Base-by-base conservation (phyloP, 2,113 vertebrate genomes). In the Micromys minutus region DNA sequence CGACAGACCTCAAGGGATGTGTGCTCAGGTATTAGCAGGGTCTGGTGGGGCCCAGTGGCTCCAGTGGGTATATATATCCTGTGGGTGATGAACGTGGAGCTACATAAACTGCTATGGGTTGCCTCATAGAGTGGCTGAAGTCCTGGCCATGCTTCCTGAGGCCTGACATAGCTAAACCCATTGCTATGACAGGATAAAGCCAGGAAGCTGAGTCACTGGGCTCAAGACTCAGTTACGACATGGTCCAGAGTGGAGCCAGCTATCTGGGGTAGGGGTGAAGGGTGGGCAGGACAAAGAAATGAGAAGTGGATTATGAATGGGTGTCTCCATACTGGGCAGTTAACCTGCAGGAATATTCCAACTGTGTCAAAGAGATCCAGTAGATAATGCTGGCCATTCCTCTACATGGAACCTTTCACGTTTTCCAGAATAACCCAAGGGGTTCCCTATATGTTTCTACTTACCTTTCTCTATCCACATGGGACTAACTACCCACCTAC, bases 161-260 rank as follows among this genome's bases (percentile, higher is more conserved):
- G 57, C 36, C 47, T 85, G 84, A 24, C 52, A 65, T 0, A 8
- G 47, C 55, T 87, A 80, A 83, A 34, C 59, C 63, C 76, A 91
- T 0, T 89, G 26, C 57, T 90, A 17, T 21, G 65, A 57, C 42
- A 80, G 77, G n/a, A 85, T 39, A 80, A 84, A 80, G 67, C 57
- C 85, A 88, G 92, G 42, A 87, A 72, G 79, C 7, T 87, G 93
- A 81, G 52, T 91, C 77, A n/a, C 57, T 90, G n/a, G 47, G 72
- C 93, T 92, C 80, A 76, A 45, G 83, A 77, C 42, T 74, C 45
- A 36, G 81, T 79, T 61, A 24, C 0, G 0, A 42, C 67, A 88
- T 24, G 59, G 80, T 86, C 84, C 67, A 84, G 26, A 63, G 52
- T 79, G 84, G 61, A 90, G 91, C 92, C 24, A 29, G 55, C 80